Base-by-base conservation (phyloP, 2,113 vertebrate genomes). In the Noturus placidus region DNA sequence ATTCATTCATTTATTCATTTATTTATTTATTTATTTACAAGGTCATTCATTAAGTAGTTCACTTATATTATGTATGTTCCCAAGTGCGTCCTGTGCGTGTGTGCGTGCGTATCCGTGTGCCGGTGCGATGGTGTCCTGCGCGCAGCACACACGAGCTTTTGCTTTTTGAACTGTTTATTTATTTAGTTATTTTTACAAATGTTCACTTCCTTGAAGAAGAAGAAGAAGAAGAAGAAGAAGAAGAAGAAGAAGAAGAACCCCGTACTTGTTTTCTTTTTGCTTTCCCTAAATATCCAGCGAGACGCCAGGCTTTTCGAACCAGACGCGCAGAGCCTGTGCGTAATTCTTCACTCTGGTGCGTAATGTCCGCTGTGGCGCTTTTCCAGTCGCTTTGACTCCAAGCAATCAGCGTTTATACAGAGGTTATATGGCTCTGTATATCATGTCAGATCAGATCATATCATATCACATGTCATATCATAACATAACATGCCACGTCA, bases 301-400 rank as follows among this genome's bases (percentile, higher is more conserved):
- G n/a, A 10, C 38, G 30, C 7, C 46, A 11, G 19, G 82, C 82
- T 30, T 72, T 56, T 11, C 3, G 15, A 22, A 20, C 1, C 52
- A 80, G n/a, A 35, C 54, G 78, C 78, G 1, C 82, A 54, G 17
- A 33, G 17, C 30, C 17, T 57, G 78, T 80, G 78, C 78, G 78
- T 80, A 80, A 80, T 80, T 30, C 2, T 22, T 46, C 82, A n/a
- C 30, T 54, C 54, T 70, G 59, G 82, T 84, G 63, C 63, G 63
- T 83, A 61, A 61, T 27, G 22, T 82, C 30, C 22, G 79, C 38
- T 20, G 38, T 50, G 20, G 42, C 9, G 38, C 72, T 13, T 46
- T 50, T 76, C 25, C 25, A 27, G 0, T 50, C 76, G 8, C 27
- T 7, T 30, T 54, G 14, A 15, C 13, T 78, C 27, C 25, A 56